Evolutionary conservation across 2,888 invertebrate genomes (phyloP).

Genomic region (Polydrusus tereticollis): DNA sequence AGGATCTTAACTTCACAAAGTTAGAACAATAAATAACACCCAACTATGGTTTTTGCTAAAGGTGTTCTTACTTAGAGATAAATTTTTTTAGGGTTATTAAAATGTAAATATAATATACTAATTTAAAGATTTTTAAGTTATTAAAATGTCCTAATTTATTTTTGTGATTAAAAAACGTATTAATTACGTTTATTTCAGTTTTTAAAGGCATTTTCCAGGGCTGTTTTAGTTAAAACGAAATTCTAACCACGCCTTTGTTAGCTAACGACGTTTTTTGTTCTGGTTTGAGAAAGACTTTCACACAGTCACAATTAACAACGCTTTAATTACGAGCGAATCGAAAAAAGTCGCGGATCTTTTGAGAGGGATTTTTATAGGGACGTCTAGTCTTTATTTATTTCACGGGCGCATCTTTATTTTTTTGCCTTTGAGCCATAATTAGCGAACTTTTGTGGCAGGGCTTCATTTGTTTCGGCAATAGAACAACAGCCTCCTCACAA

Average conservation of each 20-base stretch:
- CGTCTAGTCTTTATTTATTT: constrained; percentile 35
- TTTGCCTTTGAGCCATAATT: constrained; percentile 58
- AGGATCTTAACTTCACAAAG: too few species aligned
- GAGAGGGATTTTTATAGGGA: constrained; percentile 9
- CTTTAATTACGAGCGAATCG: constrained; percentile 47
- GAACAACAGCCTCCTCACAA: not conserved
- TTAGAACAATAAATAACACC: too few species aligned
- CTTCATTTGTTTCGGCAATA: not conserved
- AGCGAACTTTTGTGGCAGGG: constrained; percentile 47
- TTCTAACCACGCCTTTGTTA: constrained; percentile 25
- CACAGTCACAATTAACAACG: constrained; percentile 44
- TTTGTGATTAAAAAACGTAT: too few species aligned
- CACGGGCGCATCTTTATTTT: constrained; percentile 56
- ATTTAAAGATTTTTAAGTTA: too few species aligned
- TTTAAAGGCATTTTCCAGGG: not conserved
- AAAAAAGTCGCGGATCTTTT: constrained; percentile 39
- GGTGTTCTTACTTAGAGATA: too few species aligned
- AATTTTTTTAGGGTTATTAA: too few species aligned
- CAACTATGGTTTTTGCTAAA: too few species aligned
- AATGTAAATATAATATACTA: too few species aligned
- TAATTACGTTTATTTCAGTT: not conserved
- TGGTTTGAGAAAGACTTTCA: constrained; percentile 28
- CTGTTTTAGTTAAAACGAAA: constrained; percentile 30
- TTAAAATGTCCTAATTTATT: too few species aligned
- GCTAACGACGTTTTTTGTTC: constrained; percentile 26